phyloP scores from a whole-genome alignment of 2,888 invertebrate genomes.

The Caenorhabditis sp. region DNA sequence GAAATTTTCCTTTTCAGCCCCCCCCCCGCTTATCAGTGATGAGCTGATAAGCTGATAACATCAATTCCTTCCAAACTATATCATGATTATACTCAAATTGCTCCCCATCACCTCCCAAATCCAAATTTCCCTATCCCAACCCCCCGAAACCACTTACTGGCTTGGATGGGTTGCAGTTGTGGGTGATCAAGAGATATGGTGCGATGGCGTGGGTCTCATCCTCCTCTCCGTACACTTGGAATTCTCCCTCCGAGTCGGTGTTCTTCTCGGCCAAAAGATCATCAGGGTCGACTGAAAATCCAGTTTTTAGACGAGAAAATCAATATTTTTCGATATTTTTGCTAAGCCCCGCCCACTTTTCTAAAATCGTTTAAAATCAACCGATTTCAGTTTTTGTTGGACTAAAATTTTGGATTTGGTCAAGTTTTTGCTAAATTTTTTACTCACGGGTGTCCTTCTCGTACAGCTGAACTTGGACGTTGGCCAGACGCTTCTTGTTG shows the following conservation, averaged over 20 bases:
- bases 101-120: neutral
- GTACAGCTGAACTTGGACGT: constrained; percentile 72
- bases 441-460: constrained; percentile 75
- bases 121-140: neutral
- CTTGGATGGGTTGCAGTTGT: constrained; percentile 71
- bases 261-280: constrained; percentile 68
- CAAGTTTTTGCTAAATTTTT: neutral
- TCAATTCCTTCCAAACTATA: neutral
- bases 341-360: no score
- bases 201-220: constrained; percentile 73
- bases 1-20: no score
- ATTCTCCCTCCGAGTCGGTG: constrained; percentile 73
- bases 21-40: no score
- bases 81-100: neutral
- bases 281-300: constrained; percentile 73
- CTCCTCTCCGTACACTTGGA: constrained; percentile 71
- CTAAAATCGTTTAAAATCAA: neutral
- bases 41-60: no score
- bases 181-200: constrained; percentile 71
- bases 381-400: neutral
- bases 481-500: constrained; percentile 73
- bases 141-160: constrained; percentile 40
- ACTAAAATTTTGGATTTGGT: neutral
- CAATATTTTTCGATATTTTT: neutral
- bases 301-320: no score